Base-by-base conservation (phyloP, 2,113 vertebrate species). In the Perognathus longimembris region DNA sequence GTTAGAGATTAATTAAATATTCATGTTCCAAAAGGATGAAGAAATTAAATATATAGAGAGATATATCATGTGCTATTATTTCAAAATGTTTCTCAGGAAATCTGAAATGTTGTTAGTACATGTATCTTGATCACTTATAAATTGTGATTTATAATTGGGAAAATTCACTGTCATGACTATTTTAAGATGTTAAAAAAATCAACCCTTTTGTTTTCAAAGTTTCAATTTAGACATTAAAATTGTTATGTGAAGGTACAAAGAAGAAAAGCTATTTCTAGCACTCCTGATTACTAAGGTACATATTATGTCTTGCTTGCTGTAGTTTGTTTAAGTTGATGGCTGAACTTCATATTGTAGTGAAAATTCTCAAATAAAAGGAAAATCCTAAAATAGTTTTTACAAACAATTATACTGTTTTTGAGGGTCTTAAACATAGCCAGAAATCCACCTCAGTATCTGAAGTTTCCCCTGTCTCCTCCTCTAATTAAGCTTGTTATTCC, bases 401-500 rank as follows among this genome's bases (percentile, higher is more conserved):
- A 83, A 86, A 66, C 61, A 94, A 30, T 93, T 91, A 38, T 38
- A 36, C 36, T n/a, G 64, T 34, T n/a, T 87, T 50, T 73, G 61
- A 94, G 84, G 30, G 57, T 91, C 85, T 97, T 88, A 88, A 93
- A 88, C 42, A 92, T 95, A 32, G 69, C 77, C 73, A 92, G 83
- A 93, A 91, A 89, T 91, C 32, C 54, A 82, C 59, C 40, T 85
- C 57, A 67, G 40, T 88, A 36, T 92, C 54, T 93, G 85, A 88
- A 64, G 40, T 84, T 95, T 92, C 40, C 40, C 84, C 69, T 61
- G 21, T 24, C 88, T 93, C 93, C 91, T 95, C 91, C 94, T 92
- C 94, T 94, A 77, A 87, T 94, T 93, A 95, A 91, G 73, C 80
- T 95, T 96, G 86, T 89, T 95, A 92, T 36, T 95, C 64, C 73